Evolutionary conservation across 2,888 invertebrate genomes (phyloP), one percentile per base, ranked within the genome.

Genomic region (Adelognathus sp.): DNA sequence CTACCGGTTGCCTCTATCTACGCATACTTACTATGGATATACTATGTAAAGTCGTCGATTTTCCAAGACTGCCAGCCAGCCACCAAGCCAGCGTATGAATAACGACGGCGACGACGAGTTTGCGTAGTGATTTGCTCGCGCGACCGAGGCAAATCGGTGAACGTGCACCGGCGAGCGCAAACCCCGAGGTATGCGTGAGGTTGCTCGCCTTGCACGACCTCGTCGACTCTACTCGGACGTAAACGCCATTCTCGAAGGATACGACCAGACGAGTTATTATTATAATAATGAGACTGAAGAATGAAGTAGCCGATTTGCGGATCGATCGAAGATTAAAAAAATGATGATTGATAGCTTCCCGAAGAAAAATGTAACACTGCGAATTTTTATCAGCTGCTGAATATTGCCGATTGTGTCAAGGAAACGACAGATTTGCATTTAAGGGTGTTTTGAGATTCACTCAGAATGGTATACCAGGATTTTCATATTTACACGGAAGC

Each of bases 191-290:
- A 80, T 80, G 79, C 70, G 84, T 82, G 81, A 85, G 85, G 87
- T 84, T 86, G 87, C 86, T 87, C 85, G 86, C 87, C 87, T 87
- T 87, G 87, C 82, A 58, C 85, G 87, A 87, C 87, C 87, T 88
- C 86, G 86, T 79, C 84, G 84, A 81, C 33, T 29, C 41, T 50
- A 29, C 52, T 31, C 41, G 54, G 33, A 29, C 39, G 50, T 58
- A 72, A 36, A 52, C 52, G 61, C 41, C 58, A n/a, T n/a, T n/a
- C n/a, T n/a, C 39, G 58, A 70, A 24, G 54, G 71, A 61, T 52
- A 29, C 41, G 16, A 54, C 27, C 29, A 61, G 33, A 60, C 77
- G 60, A 72, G 54, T 54, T 77, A 80, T 80, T 76, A 72, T 72
- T 69, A 78, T 50, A 41, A 64, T 64, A 18, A 58, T 39, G 21